Evolutionary conservation across 2,888 invertebrate genomes (phyloP).

Genomic region (Branchinecta sandiegonensis): DNA sequence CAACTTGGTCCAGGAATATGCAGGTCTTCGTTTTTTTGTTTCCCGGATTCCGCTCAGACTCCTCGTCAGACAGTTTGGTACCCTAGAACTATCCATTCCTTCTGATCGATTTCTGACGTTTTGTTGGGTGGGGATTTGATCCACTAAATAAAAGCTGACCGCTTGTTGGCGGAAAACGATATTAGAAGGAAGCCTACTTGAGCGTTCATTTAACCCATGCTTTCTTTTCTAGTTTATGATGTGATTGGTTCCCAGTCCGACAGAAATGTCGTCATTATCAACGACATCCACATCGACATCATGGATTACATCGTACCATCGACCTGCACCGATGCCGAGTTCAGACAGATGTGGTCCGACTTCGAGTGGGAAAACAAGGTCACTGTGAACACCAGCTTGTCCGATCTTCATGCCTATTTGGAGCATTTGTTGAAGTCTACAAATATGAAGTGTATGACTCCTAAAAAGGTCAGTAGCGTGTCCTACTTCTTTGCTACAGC

Average conservation of each 20-base stretch:
- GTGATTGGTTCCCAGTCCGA: constrained; percentile 82
- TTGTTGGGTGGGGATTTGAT: too few relatives aligned
- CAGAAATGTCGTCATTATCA: constrained; percentile 91
- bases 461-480: constrained; percentile 55
- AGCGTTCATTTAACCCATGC: constrained; percentile 1
- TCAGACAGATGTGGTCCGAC: constrained; percentile 99
- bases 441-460: constrained; percentile 98
- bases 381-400: constrained; percentile 81
- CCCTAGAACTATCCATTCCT: too few relatives aligned
- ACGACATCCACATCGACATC: constrained; percentile 98
- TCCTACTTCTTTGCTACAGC: too few relatives aligned
- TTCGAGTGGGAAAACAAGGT: constrained; percentile 99
- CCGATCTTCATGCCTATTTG: constrained; percentile 81
- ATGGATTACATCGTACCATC: constrained; percentile 99
- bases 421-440: constrained; percentile 77
- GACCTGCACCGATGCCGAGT: constrained; percentile 83
- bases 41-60: too few relatives aligned
- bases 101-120: too few relatives aligned
- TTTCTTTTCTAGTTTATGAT: constrained; percentile 62
- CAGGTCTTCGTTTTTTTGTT: too few relatives aligned
- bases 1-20: too few relatives aligned
- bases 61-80: too few relatives aligned
- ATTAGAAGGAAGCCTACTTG: neutral
- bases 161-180: neutral
- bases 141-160: too few relatives aligned